phyloP scores from a whole-genome alignment of 2,797 vertebrate genomes.

The Poeciliopsis gracilis region DNA sequence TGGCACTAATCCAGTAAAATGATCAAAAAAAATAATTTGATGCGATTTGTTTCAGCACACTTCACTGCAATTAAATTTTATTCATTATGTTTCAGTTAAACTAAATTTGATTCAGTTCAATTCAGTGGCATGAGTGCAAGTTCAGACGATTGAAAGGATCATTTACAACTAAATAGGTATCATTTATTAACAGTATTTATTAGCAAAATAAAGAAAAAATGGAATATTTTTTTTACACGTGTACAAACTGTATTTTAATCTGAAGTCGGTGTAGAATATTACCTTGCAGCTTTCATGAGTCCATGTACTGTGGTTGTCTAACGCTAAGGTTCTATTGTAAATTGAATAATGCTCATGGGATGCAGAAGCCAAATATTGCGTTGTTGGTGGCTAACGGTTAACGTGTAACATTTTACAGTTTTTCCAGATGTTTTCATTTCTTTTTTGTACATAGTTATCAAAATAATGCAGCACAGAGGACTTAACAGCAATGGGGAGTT shows the following conservation, averaged over 20 bases:
- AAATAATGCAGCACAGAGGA: not conserved
- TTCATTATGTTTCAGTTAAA: not conserved
- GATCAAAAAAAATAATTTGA: not conserved
- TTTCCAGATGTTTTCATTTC: not conserved
- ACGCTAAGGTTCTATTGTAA: not conserved
- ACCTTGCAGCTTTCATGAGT: not conserved
- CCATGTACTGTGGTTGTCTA: not conserved
- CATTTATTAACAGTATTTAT: not conserved
- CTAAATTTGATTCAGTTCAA: not conserved
- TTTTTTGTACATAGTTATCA: not conserved
- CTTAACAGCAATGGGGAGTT: not conserved
- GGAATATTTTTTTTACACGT: not conserved
- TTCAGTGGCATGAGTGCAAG: not conserved
- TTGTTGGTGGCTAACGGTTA: not conserved
- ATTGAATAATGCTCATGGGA: not conserved
- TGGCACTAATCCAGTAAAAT: not conserved
- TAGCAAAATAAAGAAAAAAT: not conserved
- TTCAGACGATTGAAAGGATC: not conserved
- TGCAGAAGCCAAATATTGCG: not conserved
- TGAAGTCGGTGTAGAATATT: not conserved
- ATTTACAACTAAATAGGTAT: not conserved
- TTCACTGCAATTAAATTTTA: not conserved
- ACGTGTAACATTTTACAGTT: not conserved
- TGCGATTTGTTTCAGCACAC: not conserved
- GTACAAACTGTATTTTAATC: not conserved